These are phyloP conservation scores for Drosophila yooni DNA, from an alignment of 2,888 invertebrate genomes.

Conservation along the genomic window DNA sequence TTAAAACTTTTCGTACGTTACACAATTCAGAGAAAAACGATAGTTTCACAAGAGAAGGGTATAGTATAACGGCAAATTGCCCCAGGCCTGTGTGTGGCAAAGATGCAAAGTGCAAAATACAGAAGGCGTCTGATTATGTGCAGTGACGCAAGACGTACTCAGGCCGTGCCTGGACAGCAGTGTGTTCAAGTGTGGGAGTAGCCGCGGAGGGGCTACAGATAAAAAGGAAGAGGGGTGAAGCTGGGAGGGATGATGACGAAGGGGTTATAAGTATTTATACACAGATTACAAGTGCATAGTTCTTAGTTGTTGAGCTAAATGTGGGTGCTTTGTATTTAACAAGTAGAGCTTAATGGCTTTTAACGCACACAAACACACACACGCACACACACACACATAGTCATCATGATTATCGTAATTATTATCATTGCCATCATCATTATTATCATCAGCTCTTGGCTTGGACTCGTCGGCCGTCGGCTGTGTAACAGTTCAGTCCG, in stretches of 20 bases:
- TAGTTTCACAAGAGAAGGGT: neutral
- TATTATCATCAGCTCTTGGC: conserved; percentile 35
- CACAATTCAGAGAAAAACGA: neutral
- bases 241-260: neutral
- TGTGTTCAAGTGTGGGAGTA: neutral
- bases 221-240: neutral
- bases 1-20: neutral
- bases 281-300: conserved; percentile 68
- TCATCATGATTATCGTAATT: conserved; percentile 31
- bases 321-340: conserved; percentile 77
- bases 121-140: conserved; percentile 66
- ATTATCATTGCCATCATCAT: conserved; percentile 22
- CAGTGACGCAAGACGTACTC: conserved; percentile 56
- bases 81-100: conserved; percentile 22
- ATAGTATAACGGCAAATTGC: conserved; percentile 7
- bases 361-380: conserved; percentile 53
- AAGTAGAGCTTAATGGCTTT: conserved; percentile 80
- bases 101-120: conserved; percentile 47
- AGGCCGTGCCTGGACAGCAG: conserved; percentile 5
- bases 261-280: conserved; percentile 69
- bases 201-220: neutral
- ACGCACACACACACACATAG: conserved; percentile 16
- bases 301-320: conserved; percentile 64
- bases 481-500: conserved; percentile 6
- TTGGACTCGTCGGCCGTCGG: conserved; percentile 36